Conservation (phyloP, 2,113 vertebrate genomes). For the Sceloporus undulatus region DNA sequence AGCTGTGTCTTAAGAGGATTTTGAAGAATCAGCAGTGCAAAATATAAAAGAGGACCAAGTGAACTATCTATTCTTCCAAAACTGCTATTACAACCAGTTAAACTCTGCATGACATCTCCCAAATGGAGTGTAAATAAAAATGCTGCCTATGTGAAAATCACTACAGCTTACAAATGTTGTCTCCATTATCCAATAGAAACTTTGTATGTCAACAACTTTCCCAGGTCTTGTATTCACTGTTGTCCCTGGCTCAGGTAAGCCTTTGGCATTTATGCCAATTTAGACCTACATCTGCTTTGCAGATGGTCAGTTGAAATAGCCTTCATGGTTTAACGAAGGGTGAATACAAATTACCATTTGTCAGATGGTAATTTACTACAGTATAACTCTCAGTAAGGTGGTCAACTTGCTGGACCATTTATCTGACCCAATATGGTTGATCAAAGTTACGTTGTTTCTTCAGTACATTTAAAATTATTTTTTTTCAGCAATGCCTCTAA, state of each 20-base stretch:
- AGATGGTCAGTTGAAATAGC: not conserved
- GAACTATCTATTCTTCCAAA: slow-evolving; percentile 42
- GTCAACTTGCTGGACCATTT: not conserved
- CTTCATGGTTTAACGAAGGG: not conserved
- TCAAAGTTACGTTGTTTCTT: not conserved
- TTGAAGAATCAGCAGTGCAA: slow-evolving; percentile 48
- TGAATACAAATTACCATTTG: not conserved
- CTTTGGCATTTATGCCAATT: not conserved
- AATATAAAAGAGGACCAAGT: slow-evolving; percentile 38
- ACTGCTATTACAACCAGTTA: slow-evolving; percentile 67
- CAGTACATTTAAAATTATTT: not conserved
- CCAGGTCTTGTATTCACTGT: not conserved
- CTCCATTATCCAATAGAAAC: slow-evolving; percentile 21
- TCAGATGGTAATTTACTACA: not conserved
- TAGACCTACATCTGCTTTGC: not conserved
- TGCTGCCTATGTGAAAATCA: slow-evolving; percentile 59
- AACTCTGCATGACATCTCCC: slow-evolving; percentile 66
- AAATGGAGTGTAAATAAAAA: slow-evolving; percentile 70
- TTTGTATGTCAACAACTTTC: not conserved
- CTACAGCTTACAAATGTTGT: slow-evolving; percentile 37
- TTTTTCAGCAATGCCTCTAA: not conserved
- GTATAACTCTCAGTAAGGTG: not conserved
- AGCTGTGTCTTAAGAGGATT: slow-evolving; percentile 53
- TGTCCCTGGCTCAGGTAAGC: not conserved
- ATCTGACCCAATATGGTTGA: not conserved